Evolutionary conservation across 64 coral and sea anemone species (phyloP), one percentile per base, ranked within the genome.

Genomic region (Astreopora myriophthalma): DNA sequence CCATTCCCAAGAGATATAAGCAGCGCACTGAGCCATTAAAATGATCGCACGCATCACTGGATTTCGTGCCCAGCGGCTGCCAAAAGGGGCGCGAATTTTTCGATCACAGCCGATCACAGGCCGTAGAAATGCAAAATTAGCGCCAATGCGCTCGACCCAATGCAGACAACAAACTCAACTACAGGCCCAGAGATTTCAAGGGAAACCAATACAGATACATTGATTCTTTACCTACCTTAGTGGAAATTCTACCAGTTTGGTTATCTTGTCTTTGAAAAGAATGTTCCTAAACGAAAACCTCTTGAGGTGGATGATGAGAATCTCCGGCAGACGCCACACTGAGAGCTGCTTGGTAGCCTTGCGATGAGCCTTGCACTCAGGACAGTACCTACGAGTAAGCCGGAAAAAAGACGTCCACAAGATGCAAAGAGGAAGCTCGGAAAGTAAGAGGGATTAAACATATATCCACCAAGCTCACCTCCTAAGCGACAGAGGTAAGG

Each of bases 281-380:
- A 96, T 91, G 36, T 96, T 96, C 34, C 92, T 90, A 65, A 96
- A 96, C 10, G 95, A 96, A 48, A 96, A 96, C 46, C 95, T 82
- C 36, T 96, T 96, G 35, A 96, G 91, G 28, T 96, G 95, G 38
- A 96, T 94, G 14, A 96, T 89, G 8, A 96, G 74, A 12, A 94
- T 78, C 5, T 96, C 91, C 16, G 95, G 95, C 46, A 96, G 67
- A 17, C 92, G 86, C 95, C 95, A 96, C 55, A 96, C 91, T 25
- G 95, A 96, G 28, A 96, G 65, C 87, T 96, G 91, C 67, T 96
- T 96, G 52, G 95, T 96, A 37, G 95, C 95, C 70, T 96, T 79
- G 36, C 90, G 95, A 67, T 96, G 95, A 20, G 79, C 82, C 74
- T 94, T 96, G 49, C 95, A 96, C 33, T 74, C 61, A 46, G 95